Conservation (phyloP, 2,888 invertebrate species). For the Atrina japonica region DNA sequence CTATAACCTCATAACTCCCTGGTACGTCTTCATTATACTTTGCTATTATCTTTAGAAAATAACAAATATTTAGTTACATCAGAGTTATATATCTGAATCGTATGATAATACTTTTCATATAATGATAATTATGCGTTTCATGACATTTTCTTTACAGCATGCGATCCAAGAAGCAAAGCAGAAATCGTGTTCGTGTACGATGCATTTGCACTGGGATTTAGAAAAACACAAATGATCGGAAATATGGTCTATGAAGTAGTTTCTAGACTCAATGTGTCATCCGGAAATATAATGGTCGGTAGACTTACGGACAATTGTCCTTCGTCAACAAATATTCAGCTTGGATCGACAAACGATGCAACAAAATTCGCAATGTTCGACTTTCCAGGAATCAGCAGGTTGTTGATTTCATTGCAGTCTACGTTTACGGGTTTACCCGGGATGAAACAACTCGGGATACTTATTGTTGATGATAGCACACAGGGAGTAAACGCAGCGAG, state of each 20-base stretch:
- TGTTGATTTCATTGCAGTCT: constrained; percentile 47
- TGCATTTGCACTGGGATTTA: constrained; percentile 56
- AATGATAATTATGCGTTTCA: too few species aligned
- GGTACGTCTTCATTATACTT: too few species aligned
- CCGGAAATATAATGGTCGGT: constrained; percentile 50
- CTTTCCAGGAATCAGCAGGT: constrained; percentile 53
- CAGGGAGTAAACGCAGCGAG: constrained; percentile 54
- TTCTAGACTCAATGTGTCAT: constrained; percentile 46
- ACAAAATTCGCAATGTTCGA: constrained; percentile 51
- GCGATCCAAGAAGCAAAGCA: constrained; percentile 51
- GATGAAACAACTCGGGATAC: constrained; percentile 63
- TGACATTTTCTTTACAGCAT: too few species aligned
- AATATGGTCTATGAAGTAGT: constrained; percentile 57
- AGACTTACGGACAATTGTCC: constrained; percentile 59
- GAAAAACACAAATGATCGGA: constrained; percentile 54
- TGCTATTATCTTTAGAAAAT: too few species aligned
- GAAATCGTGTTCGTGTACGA: constrained; percentile 69
- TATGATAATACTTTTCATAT: too few species aligned
- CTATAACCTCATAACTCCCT: too few species aligned
- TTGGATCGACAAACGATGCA: constrained; percentile 44
- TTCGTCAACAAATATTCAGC: constrained; percentile 49
- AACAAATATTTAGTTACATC: too few species aligned
- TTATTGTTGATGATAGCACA: constrained; percentile 66
- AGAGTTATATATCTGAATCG: too few species aligned
- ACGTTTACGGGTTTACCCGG: constrained; percentile 49